Evolutionary conservation across 1,140 invertebrate genomes (phyloP).

Genomic region (Hylaeus volcanicus): DNA sequence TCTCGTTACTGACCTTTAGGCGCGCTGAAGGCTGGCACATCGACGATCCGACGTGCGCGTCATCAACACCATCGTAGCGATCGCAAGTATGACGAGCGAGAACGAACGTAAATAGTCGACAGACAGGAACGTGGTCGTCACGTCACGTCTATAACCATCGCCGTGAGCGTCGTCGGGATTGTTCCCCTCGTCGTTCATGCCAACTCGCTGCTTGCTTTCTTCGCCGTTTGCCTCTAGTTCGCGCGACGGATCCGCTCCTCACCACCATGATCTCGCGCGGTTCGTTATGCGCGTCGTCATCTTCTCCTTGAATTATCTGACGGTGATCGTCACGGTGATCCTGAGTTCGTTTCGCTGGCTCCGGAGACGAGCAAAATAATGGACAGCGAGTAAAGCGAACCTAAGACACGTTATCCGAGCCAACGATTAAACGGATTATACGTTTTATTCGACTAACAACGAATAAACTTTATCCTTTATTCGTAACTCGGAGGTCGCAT

Average conservation of each 20-base stretch:
- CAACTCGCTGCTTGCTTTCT: slow-evolving; percentile 26
- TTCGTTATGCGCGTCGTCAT: slow-evolving; percentile 14
- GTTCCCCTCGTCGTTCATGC: slow-evolving; percentile 55
- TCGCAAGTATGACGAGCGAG: slow-evolving; percentile 12
- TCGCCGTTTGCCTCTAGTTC: slow-evolving; percentile 27
- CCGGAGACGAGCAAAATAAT: no score
- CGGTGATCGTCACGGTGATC: not conserved
- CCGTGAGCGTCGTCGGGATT: slow-evolving; percentile 45
- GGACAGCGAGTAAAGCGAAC: no score
- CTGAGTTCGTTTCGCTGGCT: not conserved
- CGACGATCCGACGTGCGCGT: slow-evolving; percentile 21
- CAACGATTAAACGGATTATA: no score
- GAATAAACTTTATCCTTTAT: no score
- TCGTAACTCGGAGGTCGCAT: no score
- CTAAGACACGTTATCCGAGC: no score
- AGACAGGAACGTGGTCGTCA: slow-evolving; percentile 32
- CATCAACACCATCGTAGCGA: slow-evolving; percentile 13
- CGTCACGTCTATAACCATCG: slow-evolving; percentile 57
- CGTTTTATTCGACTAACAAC: no score
- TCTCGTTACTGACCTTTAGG: slow-evolving; percentile 25
- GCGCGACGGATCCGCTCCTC: slow-evolving; percentile 12
- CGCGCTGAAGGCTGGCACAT: slow-evolving; percentile 3
- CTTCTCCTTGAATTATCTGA: not conserved
- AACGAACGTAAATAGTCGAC: slow-evolving; percentile 27
- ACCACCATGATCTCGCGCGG: slow-evolving; percentile 29